Evolutionary conservation across 2,888 invertebrate genomes (phyloP).

Genomic region (Argynnis bischoffii): DNA sequence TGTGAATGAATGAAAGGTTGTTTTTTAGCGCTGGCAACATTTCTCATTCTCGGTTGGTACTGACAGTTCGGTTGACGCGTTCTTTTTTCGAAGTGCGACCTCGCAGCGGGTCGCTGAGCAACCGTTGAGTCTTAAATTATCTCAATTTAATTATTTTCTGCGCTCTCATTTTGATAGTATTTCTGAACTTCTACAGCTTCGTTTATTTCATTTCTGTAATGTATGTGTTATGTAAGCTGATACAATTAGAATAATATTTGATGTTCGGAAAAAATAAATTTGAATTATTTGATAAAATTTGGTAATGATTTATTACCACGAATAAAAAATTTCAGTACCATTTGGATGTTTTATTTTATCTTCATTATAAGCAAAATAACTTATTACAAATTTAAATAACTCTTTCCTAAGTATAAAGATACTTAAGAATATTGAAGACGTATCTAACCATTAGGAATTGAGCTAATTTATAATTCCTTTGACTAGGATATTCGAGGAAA

Average conservation of each 20-base stretch:
- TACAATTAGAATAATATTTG: too few relatives aligned
- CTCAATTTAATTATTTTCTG: constrained; percentile 73
- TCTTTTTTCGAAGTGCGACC: constrained; percentile 74
- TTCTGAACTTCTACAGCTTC: constrained; percentile 26
- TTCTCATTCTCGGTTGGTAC: constrained; percentile 73
- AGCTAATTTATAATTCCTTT: not conserved
- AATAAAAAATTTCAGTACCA: too few relatives aligned
- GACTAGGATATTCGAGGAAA: constrained; percentile 29
- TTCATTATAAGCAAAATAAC: too few relatives aligned
- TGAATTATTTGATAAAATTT: too few relatives aligned
- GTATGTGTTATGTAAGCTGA: too few relatives aligned
- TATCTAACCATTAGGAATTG: not conserved
- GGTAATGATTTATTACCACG: too few relatives aligned
- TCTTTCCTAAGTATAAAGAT: too few relatives aligned
- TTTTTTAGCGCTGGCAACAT: constrained; percentile 71
- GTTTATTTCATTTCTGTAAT: not conserved
- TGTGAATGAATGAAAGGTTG: constrained; percentile 72
- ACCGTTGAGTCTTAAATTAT: constrained; percentile 73
- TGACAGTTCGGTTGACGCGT: constrained; percentile 75
- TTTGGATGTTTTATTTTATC: too few relatives aligned
- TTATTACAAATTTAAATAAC: too few relatives aligned
- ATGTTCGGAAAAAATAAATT: too few relatives aligned
- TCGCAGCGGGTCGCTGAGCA: constrained; percentile 72
- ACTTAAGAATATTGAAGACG: not conserved
- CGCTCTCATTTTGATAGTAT: constrained; percentile 46